phyloP scores from a whole-genome alignment of 1,140 invertebrate species.

The Limonius californicus region DNA sequence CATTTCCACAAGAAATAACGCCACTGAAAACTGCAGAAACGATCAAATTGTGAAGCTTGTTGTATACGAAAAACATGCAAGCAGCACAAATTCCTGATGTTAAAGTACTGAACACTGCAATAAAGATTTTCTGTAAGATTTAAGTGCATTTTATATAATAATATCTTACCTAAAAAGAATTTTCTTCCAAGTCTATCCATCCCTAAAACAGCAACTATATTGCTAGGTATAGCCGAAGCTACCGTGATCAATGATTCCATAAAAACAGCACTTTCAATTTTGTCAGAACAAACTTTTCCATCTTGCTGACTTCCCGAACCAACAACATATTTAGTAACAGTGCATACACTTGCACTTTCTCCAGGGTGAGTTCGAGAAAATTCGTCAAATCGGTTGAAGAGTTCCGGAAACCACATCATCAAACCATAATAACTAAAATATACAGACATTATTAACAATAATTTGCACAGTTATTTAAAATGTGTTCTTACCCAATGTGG shows the following conservation, averaged over 20 bases:
- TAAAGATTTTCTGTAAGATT: conserved; percentile 37
- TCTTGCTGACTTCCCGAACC: conserved; percentile 57
- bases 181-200: conserved; percentile 81
- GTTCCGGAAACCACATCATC: conserved; percentile 90
- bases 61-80: conserved; percentile 78
- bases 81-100: conserved; percentile 81
- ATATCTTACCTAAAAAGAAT: conserved; percentile 71
- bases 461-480: background rate
- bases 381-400: conserved; percentile 82
- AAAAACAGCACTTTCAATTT: conserved; percentile 73
- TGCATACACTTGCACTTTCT: conserved; percentile 65
- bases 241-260: conserved; percentile 83
- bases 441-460: conserved; percentile 14
- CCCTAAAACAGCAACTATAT: conserved; percentile 71
- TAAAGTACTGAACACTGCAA: conserved; percentile 80
- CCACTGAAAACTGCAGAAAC: conserved; percentile 82
- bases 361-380: conserved; percentile 53
- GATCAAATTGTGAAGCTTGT: conserved; percentile 75
- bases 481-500: conserved; percentile 66
- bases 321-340: conserved; percentile 73
- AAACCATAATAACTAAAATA: conserved; percentile 72
- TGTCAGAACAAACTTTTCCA: conserved; percentile 61
- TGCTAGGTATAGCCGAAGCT: conserved; percentile 77
- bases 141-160: too few species aligned
- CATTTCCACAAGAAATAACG: conserved; percentile 84